Conservation (phyloP, 1,140 invertebrate genomes). For the Drosophila bipectinata region DNA sequence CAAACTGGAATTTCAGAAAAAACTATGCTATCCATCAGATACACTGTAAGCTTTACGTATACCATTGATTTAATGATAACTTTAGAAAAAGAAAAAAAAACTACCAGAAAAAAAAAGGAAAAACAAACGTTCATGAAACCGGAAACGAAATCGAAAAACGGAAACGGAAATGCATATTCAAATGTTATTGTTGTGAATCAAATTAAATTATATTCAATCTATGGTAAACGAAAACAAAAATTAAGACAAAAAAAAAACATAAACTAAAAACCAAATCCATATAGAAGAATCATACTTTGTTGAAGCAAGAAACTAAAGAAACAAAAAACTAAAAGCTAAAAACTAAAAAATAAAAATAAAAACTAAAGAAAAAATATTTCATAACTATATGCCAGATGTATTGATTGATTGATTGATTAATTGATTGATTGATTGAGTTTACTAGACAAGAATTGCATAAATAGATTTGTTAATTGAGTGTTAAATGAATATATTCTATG, state of each 20-base stretch:
- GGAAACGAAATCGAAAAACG: not conserved
- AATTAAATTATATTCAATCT: constrained; percentile 73
- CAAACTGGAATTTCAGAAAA: constrained; percentile 10
- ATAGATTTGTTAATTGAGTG: constrained; percentile 80
- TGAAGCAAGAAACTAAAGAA: constrained; percentile 42
- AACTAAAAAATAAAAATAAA: not conserved
- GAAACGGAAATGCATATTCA: constrained; percentile 65
- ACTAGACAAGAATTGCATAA: constrained; percentile 67
- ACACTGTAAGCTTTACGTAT: constrained; percentile 38
- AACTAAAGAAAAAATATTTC: constrained; percentile 25
- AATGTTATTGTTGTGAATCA: constrained; percentile 82
- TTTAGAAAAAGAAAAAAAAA: constrained; percentile 16
- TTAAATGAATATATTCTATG: constrained; percentile 52
- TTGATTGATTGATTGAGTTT: constrained; percentile 53
- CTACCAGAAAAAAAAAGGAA: no score
- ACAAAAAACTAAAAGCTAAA: constrained; percentile 17
- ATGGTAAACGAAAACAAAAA: constrained; percentile 1
- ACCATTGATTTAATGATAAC: constrained; percentile 36
- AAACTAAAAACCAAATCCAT: constrained; percentile 14
- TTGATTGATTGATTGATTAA: constrained; percentile 30
- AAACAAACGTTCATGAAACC: constrained; percentile 11
- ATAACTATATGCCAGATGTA: constrained; percentile 52
- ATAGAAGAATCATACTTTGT: constrained; percentile 68
- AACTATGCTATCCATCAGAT: constrained; percentile 28
- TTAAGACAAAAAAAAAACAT: constrained; percentile 14